phyloP scores from a whole-genome alignment of 2,113 vertebrate species.

The Clarias magur region DNA sequence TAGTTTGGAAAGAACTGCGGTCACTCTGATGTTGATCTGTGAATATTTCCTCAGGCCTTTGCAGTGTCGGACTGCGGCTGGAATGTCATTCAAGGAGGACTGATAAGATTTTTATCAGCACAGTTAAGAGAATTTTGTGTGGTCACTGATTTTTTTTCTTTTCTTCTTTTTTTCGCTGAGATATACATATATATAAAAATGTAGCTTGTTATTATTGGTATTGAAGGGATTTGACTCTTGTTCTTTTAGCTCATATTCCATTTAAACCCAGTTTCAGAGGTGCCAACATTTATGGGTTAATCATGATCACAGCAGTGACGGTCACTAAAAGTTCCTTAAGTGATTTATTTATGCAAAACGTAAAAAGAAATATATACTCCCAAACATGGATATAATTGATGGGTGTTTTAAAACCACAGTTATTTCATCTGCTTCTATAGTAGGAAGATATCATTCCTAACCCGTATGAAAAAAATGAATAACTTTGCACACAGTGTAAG shows the following conservation, averaged over 20 bases:
- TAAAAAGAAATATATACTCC: not conserved
- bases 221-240: not conserved
- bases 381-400: not conserved
- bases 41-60: constrained; percentile 29
- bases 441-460: not conserved
- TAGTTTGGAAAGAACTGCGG: not conserved
- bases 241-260: not conserved
- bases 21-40: constrained; percentile 16
- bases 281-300: not conserved
- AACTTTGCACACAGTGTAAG: not conserved
- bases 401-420: not conserved
- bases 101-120: constrained; percentile 12
- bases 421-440: not conserved
- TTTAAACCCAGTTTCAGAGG: constrained; percentile 3
- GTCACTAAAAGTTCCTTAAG: not conserved
- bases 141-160: constrained; percentile 16
- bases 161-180: too few species aligned
- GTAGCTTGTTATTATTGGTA: constrained; percentile 7
- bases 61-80: not conserved
- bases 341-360: not conserved
- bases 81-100: constrained; percentile 17
- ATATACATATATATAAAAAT: not conserved
- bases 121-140: constrained; percentile 19
- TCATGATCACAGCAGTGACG: not conserved
- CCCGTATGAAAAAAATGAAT: not conserved